Evolutionary conservation across 2,113 vertebrate species (phyloP).

Genomic region (Syngnathus floridae): DNA sequence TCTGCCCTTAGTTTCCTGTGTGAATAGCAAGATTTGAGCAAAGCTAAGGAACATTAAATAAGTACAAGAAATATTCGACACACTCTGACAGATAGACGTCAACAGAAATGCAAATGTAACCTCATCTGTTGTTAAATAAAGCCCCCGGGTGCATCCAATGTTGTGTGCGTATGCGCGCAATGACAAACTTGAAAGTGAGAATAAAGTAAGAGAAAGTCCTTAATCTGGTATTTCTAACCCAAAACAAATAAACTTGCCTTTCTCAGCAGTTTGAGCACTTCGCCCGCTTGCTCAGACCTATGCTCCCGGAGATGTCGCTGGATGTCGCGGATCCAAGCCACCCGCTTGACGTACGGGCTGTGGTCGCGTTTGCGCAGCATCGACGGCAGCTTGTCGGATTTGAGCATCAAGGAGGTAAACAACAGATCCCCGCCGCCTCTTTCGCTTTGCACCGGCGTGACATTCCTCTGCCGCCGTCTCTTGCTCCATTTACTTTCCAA

Average conservation of each 20-base stretch:
- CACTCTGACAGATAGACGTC: too few relatives aligned
- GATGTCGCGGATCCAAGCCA: slow-evolving; percentile 75
- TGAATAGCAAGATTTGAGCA: too few relatives aligned
- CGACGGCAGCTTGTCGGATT: slow-evolving; percentile 72
- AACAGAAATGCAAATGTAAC: background rate
- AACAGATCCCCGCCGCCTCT: slow-evolving; percentile 50
- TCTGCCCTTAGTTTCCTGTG: background rate
- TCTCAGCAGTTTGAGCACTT: slow-evolving; percentile 75
- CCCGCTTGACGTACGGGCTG: slow-evolving; percentile 74
- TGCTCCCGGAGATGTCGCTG: slow-evolving; percentile 69
- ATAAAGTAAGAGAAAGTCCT: background rate
- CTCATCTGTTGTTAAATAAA: background rate
- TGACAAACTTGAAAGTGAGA: background rate
- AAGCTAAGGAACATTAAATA: too few relatives aligned
- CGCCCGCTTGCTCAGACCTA: slow-evolving; percentile 73
- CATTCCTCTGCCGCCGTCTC: slow-evolving; percentile 43
- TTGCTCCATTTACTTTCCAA: slow-evolving; percentile 56
- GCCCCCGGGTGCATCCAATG: too few relatives aligned
- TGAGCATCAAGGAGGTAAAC: slow-evolving; percentile 71
- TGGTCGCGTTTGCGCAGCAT: slow-evolving; percentile 70
- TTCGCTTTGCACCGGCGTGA: slow-evolving; percentile 38
- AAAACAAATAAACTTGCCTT: slow-evolving; percentile 64
- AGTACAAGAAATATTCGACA: too few relatives aligned
- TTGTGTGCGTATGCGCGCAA: too few relatives aligned
- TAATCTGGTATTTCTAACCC: background rate